Evolutionary conservation across 2,888 invertebrate genomes (phyloP), one percentile per base, ranked within the genome.

Genomic region (Mesoligia furuncula): DNA sequence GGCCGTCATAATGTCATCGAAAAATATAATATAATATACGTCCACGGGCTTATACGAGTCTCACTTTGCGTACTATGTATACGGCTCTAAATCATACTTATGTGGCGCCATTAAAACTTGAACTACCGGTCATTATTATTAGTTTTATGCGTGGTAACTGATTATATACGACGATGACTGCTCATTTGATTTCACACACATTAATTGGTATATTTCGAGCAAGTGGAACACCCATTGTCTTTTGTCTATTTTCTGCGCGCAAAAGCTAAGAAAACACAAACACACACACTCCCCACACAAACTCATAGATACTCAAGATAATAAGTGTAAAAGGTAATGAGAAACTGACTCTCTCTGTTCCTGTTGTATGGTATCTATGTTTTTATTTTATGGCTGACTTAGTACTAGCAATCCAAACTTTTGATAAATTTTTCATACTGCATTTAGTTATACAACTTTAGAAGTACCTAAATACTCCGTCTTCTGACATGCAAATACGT

Each of bases 61-160:
- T 51, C 15, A 39, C 17, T 62, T 62, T 42, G 7, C 17, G n/a
- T 45, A 20, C 15, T n/a, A 15, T 9, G 9, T 9, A 67, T 42
- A 39, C 39, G 20, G 24, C 51, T 42, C 15, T 45, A 61, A 61
- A 67, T 67, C 24, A 27, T 20, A 42, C 9, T 45, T 45, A 15
- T 45, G 4, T 36, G 54, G 51, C 27, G 17, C 9, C 4, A 54
- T 39, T 67, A 61, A n/a, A 77, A 67, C 54, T 54, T 72, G 17
- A 24, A 27, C n/a, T 62, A 67, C 65, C 17, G 27, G 42, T 17
- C 24, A 76, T 75, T 45, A 45, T 13, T 36, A 67, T 27, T 45
- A 7, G 0, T 8, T 6, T 36, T 39, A 74, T n/a, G 20, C 31
- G 15, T 54, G 54, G 42, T 15, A 51, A 31, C 13, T 27, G 20